Evolutionary conservation across 2,888 invertebrate species (phyloP).

Genomic region (Himalopsyche anomala): DNA sequence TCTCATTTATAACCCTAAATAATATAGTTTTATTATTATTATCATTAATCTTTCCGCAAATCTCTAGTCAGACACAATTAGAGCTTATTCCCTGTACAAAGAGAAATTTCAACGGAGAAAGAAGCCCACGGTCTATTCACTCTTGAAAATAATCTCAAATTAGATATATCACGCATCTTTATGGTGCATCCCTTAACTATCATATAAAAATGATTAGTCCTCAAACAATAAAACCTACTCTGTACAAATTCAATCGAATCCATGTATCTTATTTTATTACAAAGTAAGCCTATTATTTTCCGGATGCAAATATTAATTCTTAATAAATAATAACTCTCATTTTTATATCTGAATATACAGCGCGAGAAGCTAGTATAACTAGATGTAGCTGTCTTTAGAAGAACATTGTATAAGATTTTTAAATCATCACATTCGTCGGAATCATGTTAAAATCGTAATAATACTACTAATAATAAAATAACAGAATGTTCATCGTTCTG

Average conservation of each 20-base stretch:
- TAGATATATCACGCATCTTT: neutral
- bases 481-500: slow-evolving; percentile 59
- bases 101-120: neutral
- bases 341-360: slow-evolving; percentile 48
- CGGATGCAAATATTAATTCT: neutral
- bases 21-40: slow-evolving; percentile 2
- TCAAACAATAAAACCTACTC: slow-evolving; percentile 32
- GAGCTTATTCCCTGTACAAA: neutral
- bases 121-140: slow-evolving; percentile 2
- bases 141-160: neutral
- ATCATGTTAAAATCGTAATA: slow-evolving; percentile 30
- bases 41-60: neutral
- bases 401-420: slow-evolving; percentile 49
- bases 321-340: slow-evolving; percentile 35
- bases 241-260: slow-evolving; percentile 2
- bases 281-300: slow-evolving; percentile 6
- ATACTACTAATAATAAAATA: slow-evolving; percentile 51
- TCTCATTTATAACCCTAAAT: neutral
- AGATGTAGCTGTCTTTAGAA: slow-evolving; percentile 53
- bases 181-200: neutral
- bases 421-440: slow-evolving; percentile 42
- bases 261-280: neutral
- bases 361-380: slow-evolving; percentile 51
- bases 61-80: slow-evolving; percentile 7
- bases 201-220: neutral